These are phyloP conservation scores for Globia sparganii DNA, from an alignment of 2,888 invertebrate species.

Conservation along the genomic window DNA sequence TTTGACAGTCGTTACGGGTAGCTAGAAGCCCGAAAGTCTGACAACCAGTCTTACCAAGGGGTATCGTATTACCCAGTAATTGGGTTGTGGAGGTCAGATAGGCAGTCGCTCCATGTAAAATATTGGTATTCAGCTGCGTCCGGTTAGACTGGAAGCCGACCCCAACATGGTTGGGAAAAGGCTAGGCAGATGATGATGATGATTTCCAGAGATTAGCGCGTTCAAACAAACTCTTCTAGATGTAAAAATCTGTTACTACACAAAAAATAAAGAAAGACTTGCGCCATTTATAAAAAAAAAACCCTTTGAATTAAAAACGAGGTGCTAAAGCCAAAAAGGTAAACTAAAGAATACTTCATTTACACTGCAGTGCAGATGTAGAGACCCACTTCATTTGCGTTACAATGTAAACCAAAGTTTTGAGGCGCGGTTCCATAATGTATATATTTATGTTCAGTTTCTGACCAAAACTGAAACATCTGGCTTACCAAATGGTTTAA, in stretches of 20 bases:
- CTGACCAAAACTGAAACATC: conserved; percentile 8
- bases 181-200: no score
- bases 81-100: no score
- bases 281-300: neutral
- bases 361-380: conserved; percentile 54
- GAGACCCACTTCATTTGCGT: conserved; percentile 24
- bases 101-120: no score
- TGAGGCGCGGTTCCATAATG: conserved; percentile 9
- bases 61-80: no score
- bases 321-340: conserved; percentile 6
- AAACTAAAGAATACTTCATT: conserved; percentile 25
- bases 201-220: no score
- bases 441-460: neutral
- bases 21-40: no score
- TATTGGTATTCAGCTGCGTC: no score
- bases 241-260: neutral
- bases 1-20: no score
- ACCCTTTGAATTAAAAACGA: conserved; percentile 36
- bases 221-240: no score
- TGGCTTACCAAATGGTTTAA: neutral
- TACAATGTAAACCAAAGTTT: conserved; percentile 17
- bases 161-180: no score
- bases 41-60: no score
- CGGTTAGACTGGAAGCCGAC: no score
- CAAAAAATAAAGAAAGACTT: neutral